Evolutionary conservation across 1,140 invertebrate genomes (phyloP).

Genomic region (Formica selysi): DNA sequence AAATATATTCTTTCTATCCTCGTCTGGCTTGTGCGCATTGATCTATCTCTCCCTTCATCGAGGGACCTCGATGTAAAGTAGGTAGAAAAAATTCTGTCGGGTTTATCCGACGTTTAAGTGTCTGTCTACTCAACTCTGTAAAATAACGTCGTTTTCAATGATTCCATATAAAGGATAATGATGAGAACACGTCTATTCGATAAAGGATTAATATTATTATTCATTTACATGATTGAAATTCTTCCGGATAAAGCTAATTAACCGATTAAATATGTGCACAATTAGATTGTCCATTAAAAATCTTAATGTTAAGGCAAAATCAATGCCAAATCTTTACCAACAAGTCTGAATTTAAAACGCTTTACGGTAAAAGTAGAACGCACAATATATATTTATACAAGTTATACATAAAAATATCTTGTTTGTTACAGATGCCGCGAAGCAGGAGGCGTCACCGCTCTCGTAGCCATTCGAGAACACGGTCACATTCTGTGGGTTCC

Average conservation of each 20-base stretch:
- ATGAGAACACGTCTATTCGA: neutral
- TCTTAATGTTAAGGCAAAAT: neutral
- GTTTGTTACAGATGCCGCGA: slow-evolving; percentile 91
- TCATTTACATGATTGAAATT: neutral
- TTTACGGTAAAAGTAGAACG: neutral
- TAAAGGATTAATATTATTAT: slow-evolving; percentile 2
- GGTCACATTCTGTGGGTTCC: slow-evolving; percentile 85
- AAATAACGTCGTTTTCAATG: neutral
- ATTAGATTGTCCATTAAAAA: neutral
- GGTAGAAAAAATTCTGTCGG: slow-evolving; percentile 17
- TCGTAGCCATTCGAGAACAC: slow-evolving; percentile 88
- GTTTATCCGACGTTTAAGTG: neutral
- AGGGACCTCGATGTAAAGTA: neutral
- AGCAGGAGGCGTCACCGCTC: slow-evolving; percentile 92
- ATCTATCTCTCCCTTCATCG: neutral
- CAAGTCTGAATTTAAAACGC: neutral
- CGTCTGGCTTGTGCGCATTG: neutral
- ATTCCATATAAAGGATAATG: neutral
- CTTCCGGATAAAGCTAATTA: neutral
- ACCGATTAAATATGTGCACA: neutral
- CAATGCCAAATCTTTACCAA: neutral
- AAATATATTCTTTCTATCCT: neutral
- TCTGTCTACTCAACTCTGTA: neutral
- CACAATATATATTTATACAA: neutral
- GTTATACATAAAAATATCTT: neutral